Evolutionary conservation across 2,113 vertebrate genomes (phyloP), one percentile per base, ranked within the genome.

Genomic region (Nerophis ophidion): DNA sequence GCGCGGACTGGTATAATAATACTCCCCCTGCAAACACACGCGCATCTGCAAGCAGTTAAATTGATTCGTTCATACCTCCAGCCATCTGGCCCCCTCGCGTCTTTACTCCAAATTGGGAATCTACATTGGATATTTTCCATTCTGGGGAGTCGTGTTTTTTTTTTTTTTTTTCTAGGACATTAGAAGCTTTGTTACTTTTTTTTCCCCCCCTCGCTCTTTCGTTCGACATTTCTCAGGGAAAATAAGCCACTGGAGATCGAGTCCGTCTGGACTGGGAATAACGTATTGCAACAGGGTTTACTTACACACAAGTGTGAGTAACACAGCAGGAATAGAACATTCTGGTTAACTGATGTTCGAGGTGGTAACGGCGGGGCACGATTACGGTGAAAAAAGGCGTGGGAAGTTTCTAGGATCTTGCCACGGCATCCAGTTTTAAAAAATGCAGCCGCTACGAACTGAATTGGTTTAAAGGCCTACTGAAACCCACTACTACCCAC

Each of bases 41-140:
- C 42, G n/a, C 63, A 77, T 80, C 88, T 91, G 88, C 84, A 76
- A 89, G 81, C 70, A 87, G 86, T 91, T 89, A 84, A 81, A 74
- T 57, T 68, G 72, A 79, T 83, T 74, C 80, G 71, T 86, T 71
- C 75, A 73, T 81, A 71, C 78, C 75, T 84, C 75, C 78, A 82
- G 68, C 72, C 87, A 86, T 89, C 82, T 87, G 85, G 62, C 16
- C 53, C 74, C 79, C 75, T 62, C 68, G 54, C 26, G 60, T 74
- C 81, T 71, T 80, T 70, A 35, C 63, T 70, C 67, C 71, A 70
- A 87, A 87, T 84, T 78, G 82, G 80, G 73, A 79, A 67, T 76
- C 74, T 60, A 66, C 35, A 58, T 66, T 72, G 60, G 73, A 76
- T 83, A 70, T 79, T 80, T 85, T 87, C 82, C 82, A 75, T 81